Evolutionary conservation across 2,113 vertebrate species (phyloP), one percentile per base, ranked within the genome.

Genomic region (Tragelaphus scriptus): DNA sequence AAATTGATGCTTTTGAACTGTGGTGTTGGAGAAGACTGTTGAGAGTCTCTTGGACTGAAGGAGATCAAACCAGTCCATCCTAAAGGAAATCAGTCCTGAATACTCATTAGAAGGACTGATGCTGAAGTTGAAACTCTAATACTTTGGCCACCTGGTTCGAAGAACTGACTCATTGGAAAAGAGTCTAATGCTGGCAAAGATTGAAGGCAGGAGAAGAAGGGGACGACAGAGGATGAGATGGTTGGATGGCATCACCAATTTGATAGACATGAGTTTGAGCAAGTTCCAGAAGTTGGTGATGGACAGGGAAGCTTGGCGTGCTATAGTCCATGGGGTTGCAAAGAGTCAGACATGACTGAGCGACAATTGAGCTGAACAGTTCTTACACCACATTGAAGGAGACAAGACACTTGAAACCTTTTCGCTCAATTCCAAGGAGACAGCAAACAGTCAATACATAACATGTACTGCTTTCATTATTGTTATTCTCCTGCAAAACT

Each of bases 331-430:
- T 3, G 19, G n/a, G 5, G 68, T 40, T 6, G n/a, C 68, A 71
- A 71, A 71, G 19, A 40, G 19, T 71, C 2, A 0, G n/a, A 40
- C 68, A 71, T 0, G 1, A 71, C n/a, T 71, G 10, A 71, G n/a
- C 0, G 1, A 40, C n/a, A 75, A 3, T 19, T 75, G 68, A 71
- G 12, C 68, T 71, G 36, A 23, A 28, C 12, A 15, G 49, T 28
- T 44, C 81, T 86, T 32, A 26, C 0, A 68, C 40, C 23, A 68
- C 36, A 13, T 1, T 55, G 25, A 56, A 80, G 10, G 71, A 80
- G 65, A 58, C 11, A 36, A 88, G 21, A 36, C 14, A 51, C 4
- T 15, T 51, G 55, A 71, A 85, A 12, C 1, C 1, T 23, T 75
- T 53, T 16, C 23, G 15, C 2, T 53, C 55, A 65, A 11, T 30